Evolutionary conservation across 2,797 vertebrate genomes (phyloP).

Genomic region (Periophthalmus magnuspinnatus): DNA sequence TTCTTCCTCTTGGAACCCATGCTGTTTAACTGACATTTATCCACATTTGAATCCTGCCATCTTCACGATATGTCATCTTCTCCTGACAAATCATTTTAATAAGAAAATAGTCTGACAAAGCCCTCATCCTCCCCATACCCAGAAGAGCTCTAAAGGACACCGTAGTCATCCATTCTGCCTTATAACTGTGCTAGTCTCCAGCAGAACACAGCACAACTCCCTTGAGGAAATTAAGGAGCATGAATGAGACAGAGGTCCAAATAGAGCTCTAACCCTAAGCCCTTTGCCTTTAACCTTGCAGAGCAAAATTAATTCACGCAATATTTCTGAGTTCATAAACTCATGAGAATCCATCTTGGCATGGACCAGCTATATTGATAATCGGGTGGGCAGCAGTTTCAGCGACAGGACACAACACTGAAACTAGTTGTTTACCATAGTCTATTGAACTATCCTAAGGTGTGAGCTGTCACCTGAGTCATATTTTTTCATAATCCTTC

Average conservation of each 20-base stretch:
- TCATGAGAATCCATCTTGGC: too few relatives aligned
- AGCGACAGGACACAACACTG: too few relatives aligned
- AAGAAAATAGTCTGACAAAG: neutral
- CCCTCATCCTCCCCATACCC: neutral
- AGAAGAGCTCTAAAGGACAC: neutral
- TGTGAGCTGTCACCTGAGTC: too few relatives aligned
- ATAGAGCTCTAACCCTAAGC: too few relatives aligned
- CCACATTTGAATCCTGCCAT: neutral
- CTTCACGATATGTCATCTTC: neutral
- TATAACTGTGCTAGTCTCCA: neutral
- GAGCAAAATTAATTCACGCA: too few relatives aligned
- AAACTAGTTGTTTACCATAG: too few relatives aligned
- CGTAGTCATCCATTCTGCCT: conserved; percentile 2
- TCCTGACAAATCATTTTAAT: conserved; percentile 3
- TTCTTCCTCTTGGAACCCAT: neutral
- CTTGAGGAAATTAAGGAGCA: neutral
- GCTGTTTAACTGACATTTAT: neutral
- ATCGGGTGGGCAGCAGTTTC: too few relatives aligned
- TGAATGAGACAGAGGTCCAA: neutral
- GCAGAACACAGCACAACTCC: neutral
- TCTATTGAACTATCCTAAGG: too few relatives aligned
- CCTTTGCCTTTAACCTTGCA: too few relatives aligned
- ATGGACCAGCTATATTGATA: too few relatives aligned
- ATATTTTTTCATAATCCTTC: too few relatives aligned
- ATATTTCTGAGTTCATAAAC: too few relatives aligned